Evolutionary conservation across 2,797 vertebrate genomes (phyloP), one percentile per base, ranked within the genome.

Genomic region (Phalanger gymnotis): DNA sequence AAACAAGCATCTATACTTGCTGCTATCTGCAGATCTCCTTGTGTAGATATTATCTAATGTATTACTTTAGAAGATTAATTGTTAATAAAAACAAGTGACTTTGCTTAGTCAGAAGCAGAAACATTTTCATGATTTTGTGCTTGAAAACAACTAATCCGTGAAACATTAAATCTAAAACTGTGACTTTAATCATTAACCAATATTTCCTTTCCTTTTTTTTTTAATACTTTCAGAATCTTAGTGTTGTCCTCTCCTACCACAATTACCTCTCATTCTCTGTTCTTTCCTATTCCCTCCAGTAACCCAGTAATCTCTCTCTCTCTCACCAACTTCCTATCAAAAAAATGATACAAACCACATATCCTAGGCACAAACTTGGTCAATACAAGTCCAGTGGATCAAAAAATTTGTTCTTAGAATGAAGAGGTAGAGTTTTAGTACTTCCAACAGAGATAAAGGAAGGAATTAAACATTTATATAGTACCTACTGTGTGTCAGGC

Each of bases 121-220:
- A 57, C 93, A 47, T 97, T 98, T 97, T 96, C 90, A 96, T 40
- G 91, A 90, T 54, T 93, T 34, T 51, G 53, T 47, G 90, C 90
- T 47, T 98, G 94, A 96, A 87, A 93, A 94, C 96, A 95, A 52
- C 95, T 96, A 94, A 95, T 57, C 90, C 93, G 28, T 90, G 87
- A 14, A 87, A 87, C 22, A 28, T 27, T 51, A 27, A 51, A 87
- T 87, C 73, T 87, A 87, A 87, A 51, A 87, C 27, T 51, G 61
- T 73, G 73, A 51, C 40, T 87, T 51, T 87, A 87, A 51, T 87
- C 73, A 87, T 87, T 87, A 87, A 87, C 73, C 40, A 87, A 10
- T 87, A 51, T 87, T 87, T 73, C 51, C 40, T 87, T 27, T 87
- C 9, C 40, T 51, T 27, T n/a, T n/a, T n/a, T n/a, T 58, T 47